A percentile compares a stretch with the other conserved stretches of the same genome.
Evolutionary conservation across 2,113 vertebrate species (phyloP).

Genomic region (Galeopterus variegatus): DNA sequence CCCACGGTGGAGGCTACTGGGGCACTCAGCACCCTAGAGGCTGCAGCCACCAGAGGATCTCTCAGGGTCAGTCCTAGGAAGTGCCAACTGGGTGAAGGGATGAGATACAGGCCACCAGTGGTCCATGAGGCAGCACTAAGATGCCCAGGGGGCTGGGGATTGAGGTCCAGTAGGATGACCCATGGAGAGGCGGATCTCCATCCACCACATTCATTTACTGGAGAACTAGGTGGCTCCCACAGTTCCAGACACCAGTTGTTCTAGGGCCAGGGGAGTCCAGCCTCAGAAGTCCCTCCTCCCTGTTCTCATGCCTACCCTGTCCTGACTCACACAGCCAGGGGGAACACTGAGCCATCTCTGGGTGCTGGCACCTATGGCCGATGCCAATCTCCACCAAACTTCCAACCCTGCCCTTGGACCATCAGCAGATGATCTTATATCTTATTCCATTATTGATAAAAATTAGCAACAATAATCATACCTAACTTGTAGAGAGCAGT

Average conservation of each 20-base stretch:
- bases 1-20: not conserved
- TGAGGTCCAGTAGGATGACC: rapidly evolving
- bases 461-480: not conserved
- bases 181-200: not conserved
- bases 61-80: not conserved
- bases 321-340: not conserved
- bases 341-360: not conserved
- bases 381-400: not conserved
- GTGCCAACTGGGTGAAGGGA: not conserved
- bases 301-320: not conserved
- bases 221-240: not conserved
- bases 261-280: too few species aligned
- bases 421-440: not conserved
- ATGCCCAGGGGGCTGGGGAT: too few species aligned
- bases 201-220: not conserved
- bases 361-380: not conserved
- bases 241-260: not conserved
- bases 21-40: not conserved
- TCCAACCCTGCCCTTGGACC: not conserved
- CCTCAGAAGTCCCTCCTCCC: not conserved
- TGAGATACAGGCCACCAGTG: not conserved
- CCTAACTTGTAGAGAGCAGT: not conserved
- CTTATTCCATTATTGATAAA: not conserved
- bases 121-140: not conserved
- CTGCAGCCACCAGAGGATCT: not conserved